Evolutionary conservation across 1,140 invertebrate species (phyloP).

Genomic region (Drosophila cardini): DNA sequence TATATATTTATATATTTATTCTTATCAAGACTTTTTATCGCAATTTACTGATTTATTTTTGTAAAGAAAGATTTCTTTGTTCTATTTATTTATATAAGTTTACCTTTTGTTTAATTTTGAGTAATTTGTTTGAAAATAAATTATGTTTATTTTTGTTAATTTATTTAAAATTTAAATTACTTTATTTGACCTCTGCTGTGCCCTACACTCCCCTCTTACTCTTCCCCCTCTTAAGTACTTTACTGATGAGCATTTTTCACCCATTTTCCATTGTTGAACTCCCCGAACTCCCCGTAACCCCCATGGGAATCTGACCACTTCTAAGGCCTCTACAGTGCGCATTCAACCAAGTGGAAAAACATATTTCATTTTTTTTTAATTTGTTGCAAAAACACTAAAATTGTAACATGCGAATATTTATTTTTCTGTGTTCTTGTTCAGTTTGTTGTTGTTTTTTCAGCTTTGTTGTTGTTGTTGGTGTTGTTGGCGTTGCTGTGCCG

Average conservation of each 20-base stretch:
- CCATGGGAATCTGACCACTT: conserved; percentile 50
- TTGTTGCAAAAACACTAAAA: conserved; percentile 67
- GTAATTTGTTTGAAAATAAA: background rate
- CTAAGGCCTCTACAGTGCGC: conserved; percentile 54
- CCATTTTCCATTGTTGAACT: background rate
- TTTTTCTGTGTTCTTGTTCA: conserved; percentile 27
- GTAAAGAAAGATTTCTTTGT: background rate
- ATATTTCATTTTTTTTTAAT: conserved; percentile 63
- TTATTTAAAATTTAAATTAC: background rate
- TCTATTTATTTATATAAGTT: background rate
- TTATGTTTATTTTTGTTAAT: background rate
- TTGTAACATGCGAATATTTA: conserved; percentile 50
- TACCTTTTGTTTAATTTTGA: background rate
- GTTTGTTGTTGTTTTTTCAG: conserved; percentile 12
- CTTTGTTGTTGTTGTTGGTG: conserved; percentile 12
- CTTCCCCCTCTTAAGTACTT: background rate
- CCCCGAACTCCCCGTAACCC: background rate
- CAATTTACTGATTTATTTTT: too few species aligned
- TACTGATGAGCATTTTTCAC: conserved; percentile 7
- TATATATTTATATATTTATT: too few species aligned
- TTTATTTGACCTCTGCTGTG: background rate
- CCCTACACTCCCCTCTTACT: too few species aligned
- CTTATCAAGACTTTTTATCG: too few species aligned
- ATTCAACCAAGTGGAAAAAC: conserved; percentile 57
- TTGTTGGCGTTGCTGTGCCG: conserved; percentile 44